Evolutionary conservation across 1,140 invertebrate species (phyloP), one percentile per base, ranked within the genome.

Genomic region (Pseudomyrmex flavicornis): DNA sequence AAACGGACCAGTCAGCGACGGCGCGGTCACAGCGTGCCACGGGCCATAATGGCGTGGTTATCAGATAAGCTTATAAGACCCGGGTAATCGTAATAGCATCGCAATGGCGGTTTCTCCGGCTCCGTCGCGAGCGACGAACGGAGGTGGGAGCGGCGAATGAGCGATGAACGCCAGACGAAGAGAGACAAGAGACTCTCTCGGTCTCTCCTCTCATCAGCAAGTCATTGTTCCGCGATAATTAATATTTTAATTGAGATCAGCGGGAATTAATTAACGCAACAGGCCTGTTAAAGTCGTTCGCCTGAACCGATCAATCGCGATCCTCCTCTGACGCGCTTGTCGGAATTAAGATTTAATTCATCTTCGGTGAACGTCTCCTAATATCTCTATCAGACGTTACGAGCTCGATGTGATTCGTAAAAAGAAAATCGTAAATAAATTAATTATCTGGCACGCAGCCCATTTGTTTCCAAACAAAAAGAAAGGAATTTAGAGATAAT

Each of bases 71-170:
- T 91, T 92, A 91, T 91, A 89, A 90, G 88, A 92, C 89, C 84
- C 86, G 87, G 88, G 93, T 93, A 94, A 94, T 94, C 93, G 92
- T 93, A 94, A 94, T 94, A 90, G 90, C 93, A 94, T 94, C 93
- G 90, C 90, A 89, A 90, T 89, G 91, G 88, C 88, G 87, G 68
- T 73, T 87, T 59, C 90, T 90, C 84, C 77, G 82, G 80, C 88
- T 91, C 89, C 69, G 62, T 85, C 84, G 70, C 9, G 44, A 62
- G 1, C 22, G 61, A 76, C 26, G 48, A 75, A 50, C 62, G 63
- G 73, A 85, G 86, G 75, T 82, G 80, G 88, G 80, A 88, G 82
- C 73, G 82, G 69, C 58, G 84, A 68, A 59, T 79, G 80, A 85
- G 87, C 82, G 87, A 73, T 48, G 63, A 76, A 82, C 52, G 56